Percentiles rank a stretch among this genome's conserved stretches.
Conservation (phyloP, 2,888 invertebrate genomes). For the Acanthosepion esculentum region DNA sequence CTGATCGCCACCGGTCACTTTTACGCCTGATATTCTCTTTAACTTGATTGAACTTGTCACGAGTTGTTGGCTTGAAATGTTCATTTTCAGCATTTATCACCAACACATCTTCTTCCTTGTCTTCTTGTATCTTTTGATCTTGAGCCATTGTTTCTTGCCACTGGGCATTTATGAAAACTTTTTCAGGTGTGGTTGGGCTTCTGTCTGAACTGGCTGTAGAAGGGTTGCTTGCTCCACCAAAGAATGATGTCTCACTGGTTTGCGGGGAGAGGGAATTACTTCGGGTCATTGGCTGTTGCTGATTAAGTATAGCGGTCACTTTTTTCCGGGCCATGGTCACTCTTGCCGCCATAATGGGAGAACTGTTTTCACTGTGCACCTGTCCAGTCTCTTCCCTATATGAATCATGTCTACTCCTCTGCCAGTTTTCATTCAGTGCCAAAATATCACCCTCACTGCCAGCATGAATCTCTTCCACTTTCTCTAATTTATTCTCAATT, state of each 20-base stretch:
- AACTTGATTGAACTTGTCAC: slow-evolving; percentile 50
- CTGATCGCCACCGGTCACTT: slow-evolving; percentile 55
- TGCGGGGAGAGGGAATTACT: slow-evolving; percentile 38
- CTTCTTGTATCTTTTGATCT: background rate
- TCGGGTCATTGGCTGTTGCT: background rate
- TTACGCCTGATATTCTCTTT: slow-evolving; percentile 54
- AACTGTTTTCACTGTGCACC: background rate
- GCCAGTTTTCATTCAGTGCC: background rate
- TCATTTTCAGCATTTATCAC: slow-evolving; percentile 24
- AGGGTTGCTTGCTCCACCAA: slow-evolving; percentile 13
- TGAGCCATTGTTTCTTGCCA: background rate
- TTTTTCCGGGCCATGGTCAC: slow-evolving; percentile 42
- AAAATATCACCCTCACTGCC: background rate
- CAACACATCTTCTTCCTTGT: background rate
- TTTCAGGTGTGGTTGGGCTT: slow-evolving; percentile 37
- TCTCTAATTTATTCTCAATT: background rate
- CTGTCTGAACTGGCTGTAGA: slow-evolving; percentile 33
- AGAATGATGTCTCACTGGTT: background rate
- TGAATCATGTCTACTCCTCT: background rate
- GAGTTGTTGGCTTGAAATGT: slow-evolving; percentile 41
- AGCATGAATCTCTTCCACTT: background rate
- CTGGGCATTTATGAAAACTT: slow-evolving; percentile 2
- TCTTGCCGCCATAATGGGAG: slow-evolving; percentile 34
- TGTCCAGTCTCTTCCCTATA: background rate
- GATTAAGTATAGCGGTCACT: slow-evolving; percentile 35